Base-by-base conservation (phyloP, 2,797 vertebrate species). In the Cheirogaleus major region DNA sequence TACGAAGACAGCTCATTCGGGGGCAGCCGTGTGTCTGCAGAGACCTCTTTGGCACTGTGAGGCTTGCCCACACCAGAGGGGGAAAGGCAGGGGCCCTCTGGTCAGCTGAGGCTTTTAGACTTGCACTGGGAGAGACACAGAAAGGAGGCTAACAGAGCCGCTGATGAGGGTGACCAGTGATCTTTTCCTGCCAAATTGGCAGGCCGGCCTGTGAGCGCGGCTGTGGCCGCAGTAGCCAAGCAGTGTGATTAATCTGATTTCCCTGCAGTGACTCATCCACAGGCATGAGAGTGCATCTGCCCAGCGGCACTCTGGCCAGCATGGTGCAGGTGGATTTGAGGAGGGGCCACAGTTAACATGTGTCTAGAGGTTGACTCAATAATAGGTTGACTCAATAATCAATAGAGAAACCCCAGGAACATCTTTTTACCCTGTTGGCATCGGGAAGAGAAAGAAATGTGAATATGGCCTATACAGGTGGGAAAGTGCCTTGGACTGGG, bases 211-310 rank as follows among this genome's bases (percentile, higher is more conserved):
- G 55, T 5, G 78, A 73, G 50, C 38, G 59, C 35, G 61, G 50
- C 87, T 65, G 45, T 20, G 52, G 81, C 69, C 50, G n/a, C 67
- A 10, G 20, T 35, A 73, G 67, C 78, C 75, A 43, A 59, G 38
- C 10, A 35, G 45, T 13, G 12, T 18, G 67, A 76, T 63, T 63
- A 18, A 79, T 73, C 35, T 43, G 27, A 84, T 87, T 95, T 91
- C 70, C 82, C 41, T 67, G 65, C 57, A 93, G 75, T 7, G n/a
- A 78, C 61, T 94, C 69, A 50, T 88, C 38, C 22, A 43, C 63
- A 72, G 41, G 43, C 65, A 38, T 25, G 41, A 75, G 9, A 61
- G 17, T 41, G 35, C 9, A 11, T 65, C 18, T 50, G 41, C 18
- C 2, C 5, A 23, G 59, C 14, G 5, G n/a, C 55, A 38, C 52